These are phyloP conservation scores for Hetaerina americana DNA, from an alignment of 1,140 invertebrate species.

Conservation along the genomic window DNA sequence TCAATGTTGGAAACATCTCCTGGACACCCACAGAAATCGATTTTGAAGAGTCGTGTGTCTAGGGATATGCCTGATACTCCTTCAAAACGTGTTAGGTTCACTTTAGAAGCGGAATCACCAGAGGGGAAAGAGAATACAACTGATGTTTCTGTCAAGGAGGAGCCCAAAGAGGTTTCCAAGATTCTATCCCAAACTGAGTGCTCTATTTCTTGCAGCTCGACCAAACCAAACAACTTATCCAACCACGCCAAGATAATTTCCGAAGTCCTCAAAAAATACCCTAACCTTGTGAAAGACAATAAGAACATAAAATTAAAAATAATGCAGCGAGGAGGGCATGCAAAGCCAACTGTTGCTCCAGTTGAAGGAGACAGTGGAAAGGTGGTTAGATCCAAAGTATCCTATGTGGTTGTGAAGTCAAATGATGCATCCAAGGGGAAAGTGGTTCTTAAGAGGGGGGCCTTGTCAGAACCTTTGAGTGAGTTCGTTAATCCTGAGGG, in stretches of 20 bases:
- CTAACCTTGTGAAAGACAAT: conserved; percentile 69
- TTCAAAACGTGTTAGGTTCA: conserved; percentile 33
- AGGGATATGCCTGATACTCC: conserved; percentile 19
- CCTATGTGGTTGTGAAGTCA: conserved; percentile 38
- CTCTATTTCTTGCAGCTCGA: not conserved
- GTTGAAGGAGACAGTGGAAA: conserved; percentile 13
- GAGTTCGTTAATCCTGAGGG: conserved; percentile 21
- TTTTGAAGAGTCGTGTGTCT: conserved; percentile 15
- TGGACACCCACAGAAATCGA: conserved; percentile 21
- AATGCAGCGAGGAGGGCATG: conserved; percentile 39
- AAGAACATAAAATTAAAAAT: conserved; percentile 80
- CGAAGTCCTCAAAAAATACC: conserved; percentile 75
- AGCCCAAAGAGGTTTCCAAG: not conserved
- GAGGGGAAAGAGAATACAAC: conserved; percentile 31
- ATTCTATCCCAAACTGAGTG: not conserved
- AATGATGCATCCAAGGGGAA: conserved; percentile 25
- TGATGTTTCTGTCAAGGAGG: not conserved
- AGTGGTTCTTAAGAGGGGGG: conserved; percentile 19
- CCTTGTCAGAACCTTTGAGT: conserved; percentile 19
- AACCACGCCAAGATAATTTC: conserved; percentile 73
- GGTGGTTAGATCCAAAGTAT: conserved; percentile 27
- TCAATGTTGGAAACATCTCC: not conserved
- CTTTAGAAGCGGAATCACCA: conserved; percentile 25
- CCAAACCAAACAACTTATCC: conserved; percentile 24
- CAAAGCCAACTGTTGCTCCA: conserved; percentile 10